Conservation (phyloP, 2,888 invertebrate genomes). For the Drosophila paracracens region DNA sequence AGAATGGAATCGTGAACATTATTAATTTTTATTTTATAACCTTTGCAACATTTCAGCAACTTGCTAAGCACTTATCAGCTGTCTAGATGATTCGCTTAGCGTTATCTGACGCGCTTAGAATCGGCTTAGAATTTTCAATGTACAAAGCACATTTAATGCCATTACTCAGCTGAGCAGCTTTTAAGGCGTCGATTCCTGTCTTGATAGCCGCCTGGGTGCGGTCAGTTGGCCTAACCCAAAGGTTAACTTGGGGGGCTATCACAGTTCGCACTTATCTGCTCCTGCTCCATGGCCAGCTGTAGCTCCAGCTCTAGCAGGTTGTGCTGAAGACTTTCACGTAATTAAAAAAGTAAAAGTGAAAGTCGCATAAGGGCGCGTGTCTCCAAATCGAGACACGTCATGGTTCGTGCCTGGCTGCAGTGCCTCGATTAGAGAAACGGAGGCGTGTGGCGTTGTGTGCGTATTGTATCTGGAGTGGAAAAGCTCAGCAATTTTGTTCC, state of each 20-base stretch:
- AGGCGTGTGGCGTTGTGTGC: not conserved
- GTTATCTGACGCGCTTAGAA: conserved; percentile 34
- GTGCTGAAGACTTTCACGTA: conserved; percentile 63
- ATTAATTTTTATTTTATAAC: not conserved
- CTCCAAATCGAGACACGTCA: conserved; percentile 59
- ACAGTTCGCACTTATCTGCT: conserved; percentile 55
- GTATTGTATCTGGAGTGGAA: conserved; percentile 9
- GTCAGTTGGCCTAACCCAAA: conserved; percentile 41
- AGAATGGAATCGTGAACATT: not conserved
- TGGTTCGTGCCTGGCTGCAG: conserved; percentile 63
- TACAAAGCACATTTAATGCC: conserved; percentile 15
- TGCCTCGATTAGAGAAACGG: conserved; percentile 15
- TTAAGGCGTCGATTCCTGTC: conserved; percentile 29
- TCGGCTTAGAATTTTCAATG: conserved; percentile 3
- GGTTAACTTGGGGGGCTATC: conserved; percentile 46
- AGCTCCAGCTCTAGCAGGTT: conserved; percentile 3
- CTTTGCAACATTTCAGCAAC: conserved; percentile 1
- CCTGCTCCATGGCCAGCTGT: not conserved
- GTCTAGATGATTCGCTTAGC: conserved; percentile 12
- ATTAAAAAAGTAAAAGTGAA: conserved; percentile 60
- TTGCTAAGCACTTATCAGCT: conserved; percentile 1
- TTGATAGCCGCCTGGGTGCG: conserved; percentile 62
- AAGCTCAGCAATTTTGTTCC: conserved; percentile 41
- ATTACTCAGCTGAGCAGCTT: conserved; percentile 31
- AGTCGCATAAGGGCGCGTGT: conserved; percentile 12